Evolutionary conservation across 2,797 vertebrate species (phyloP), one percentile per base, ranked within the genome.

Genomic region (Alca torda): DNA sequence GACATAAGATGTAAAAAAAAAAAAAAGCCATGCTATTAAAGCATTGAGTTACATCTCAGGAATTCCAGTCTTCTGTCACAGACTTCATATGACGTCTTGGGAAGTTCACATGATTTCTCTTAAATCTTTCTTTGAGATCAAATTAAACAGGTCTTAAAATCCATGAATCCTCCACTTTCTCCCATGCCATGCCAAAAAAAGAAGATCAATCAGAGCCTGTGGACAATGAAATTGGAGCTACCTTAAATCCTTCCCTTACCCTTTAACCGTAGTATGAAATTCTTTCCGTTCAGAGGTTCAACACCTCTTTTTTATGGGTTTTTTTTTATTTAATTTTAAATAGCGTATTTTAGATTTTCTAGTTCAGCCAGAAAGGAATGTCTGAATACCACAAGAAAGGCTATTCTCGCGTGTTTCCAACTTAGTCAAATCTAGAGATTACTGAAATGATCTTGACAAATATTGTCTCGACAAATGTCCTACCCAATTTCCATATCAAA

Each of bases 361-460:
- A 83, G 64, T 95, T 93, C 81, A 87, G n/a, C 6, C 46, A 59
- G 68, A 89, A 93, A 89, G 28, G 60, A 67, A 93, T 86, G 46
- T 17, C 31, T 82, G 79, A 93, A 73, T 78, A 82, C 21, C 73
- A 89, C 67, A 60, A 78, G 54, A 94, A 90, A 92, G 30, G 15
- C 51, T 74, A 65, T 61, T 78, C 63, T 83, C 68, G 21, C 64
- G 3, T 15, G 39, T 88, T 83, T 83, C 57, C 51, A 69, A 21
- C 43, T 64, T 39, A 50, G 16, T 56, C 51, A 74, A 67, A 93
- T 51, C 17, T 64, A 60, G 10, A 13, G 33, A 93, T 67, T 60
- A 90, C 50, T 70, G 45, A 60, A 45, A 95, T 63, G 16, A 17
- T 88, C 30, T 25, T 63, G 18, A 81, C 16, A 91, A 74, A 60